phyloP scores from a whole-genome alignment of 2,888 invertebrate species.

The Andrena minutula region DNA sequence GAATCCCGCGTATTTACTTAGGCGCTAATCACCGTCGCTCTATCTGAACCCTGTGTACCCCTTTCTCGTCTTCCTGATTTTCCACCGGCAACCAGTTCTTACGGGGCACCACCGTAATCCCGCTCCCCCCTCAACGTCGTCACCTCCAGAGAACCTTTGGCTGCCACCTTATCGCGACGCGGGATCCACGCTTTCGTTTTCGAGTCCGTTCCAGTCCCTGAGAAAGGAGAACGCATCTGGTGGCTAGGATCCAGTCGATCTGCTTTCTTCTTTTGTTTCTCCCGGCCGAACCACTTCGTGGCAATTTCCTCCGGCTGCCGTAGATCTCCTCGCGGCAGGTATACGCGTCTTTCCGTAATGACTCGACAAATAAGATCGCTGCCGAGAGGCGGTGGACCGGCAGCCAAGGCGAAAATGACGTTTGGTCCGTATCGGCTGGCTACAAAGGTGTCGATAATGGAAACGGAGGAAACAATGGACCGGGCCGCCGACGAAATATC shows the following conservation, averaged over 20 bases:
- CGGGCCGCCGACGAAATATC: slow-evolving; percentile 75
- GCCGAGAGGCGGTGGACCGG: slow-evolving; percentile 29
- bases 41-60: slow-evolving; percentile 66
- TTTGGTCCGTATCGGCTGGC: slow-evolving; percentile 74
- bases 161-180: neutral
- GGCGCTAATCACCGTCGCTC: slow-evolving; percentile 80
- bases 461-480: slow-evolving; percentile 72
- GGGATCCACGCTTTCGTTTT: neutral
- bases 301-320: slow-evolving; percentile 16
- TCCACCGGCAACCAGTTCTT: slow-evolving; percentile 1
- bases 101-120: neutral
- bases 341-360: slow-evolving; percentile 70
- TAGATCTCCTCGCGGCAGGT: slow-evolving; percentile 62
- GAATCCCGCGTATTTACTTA: slow-evolving; percentile 83
- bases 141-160: too few relatives aligned
- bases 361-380: slow-evolving; percentile 75
- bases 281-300: neutral
- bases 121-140: neutral
- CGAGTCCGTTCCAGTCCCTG: neutral
- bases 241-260: neutral
- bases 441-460: slow-evolving; percentile 75
- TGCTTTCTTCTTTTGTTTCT: slow-evolving; percentile 29
- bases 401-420: slow-evolving; percentile 73
- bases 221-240: neutral
- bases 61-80: slow-evolving; percentile 34